Evolutionary conservation across 2,113 vertebrate species (phyloP), one percentile per base, ranked within the genome.

Genomic region (Cephalopholis sonnerati): DNA sequence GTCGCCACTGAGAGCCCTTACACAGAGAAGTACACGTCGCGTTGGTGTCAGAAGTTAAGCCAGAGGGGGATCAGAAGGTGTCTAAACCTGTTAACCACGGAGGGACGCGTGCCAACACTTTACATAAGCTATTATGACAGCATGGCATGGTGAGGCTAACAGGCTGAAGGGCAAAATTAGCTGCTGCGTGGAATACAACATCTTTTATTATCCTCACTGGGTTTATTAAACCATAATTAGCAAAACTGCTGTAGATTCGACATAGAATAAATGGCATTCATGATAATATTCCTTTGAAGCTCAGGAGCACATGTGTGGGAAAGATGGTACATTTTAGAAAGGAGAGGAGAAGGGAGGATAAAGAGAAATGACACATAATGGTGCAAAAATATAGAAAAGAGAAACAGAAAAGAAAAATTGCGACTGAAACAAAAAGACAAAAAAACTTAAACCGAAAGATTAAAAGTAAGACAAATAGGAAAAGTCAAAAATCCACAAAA

Each of bases 41-140:
- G 87, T 64, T 59, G 55, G 81, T 79, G 90, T 88, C 88, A 85
- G 79, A 54, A 87, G 87, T 87, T 76, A 89, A 89, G 81, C 89
- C 83, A 67, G 79, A 66, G 70, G 70, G 71, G 83, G 91, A 87
- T 93, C 78, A 89, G 80, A 73, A 89, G 84, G 89, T 87, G 87
- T 81, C 84, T 92, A 90, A 93, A 85, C 87, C 92, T 24, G 75
- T 91, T 92, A 91, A 88, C 92, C 72, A 44, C 5, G 13, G 83
- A 66, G 65, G 84, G 79, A 74, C 11, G 51, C 10, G 2, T 83
- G 84, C 90, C 89, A 90, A 24, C 59, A 20, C 77, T 88, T 89
- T 82, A 87, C 85, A 82, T 88, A 91, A 91, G 87, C 79, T 73
- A n/a, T 83, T 76, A 79, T 85, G 86, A 85, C 87, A 86, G 83